Evolutionary conservation across 2,888 invertebrate species (phyloP), one percentile per base, ranked within the genome.

Genomic region (Cepaea hortensis): DNA sequence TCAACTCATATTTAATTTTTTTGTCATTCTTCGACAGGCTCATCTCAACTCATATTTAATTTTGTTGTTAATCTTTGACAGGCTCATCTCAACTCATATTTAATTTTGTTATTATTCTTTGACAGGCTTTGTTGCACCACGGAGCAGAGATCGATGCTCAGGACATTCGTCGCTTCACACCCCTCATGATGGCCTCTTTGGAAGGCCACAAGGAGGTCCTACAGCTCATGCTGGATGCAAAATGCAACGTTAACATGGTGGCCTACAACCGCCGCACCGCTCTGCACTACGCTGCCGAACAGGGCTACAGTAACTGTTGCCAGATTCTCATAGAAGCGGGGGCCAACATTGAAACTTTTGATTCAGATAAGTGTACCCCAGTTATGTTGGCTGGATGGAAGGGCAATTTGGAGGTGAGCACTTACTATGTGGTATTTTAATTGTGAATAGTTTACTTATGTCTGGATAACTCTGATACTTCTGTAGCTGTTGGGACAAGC

Each of bases 151-250:
- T 93, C 50, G 93, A 93, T 88, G 91, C 91, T 2, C 91, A 91
- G 80, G 94, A 94, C 88, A 93, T 93, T 61, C 91, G 93, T 9
- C 90, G 93, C 46, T 93, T 93, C 89, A 92, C 93, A 3, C 93
- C 94, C 3, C 88, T 94, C n/a, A 94, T 94, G 92, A 93, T 93
- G 92, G 93, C 94, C 6, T 91, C 93, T 2, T 89, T 92, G 83
- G 92, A 93, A 85, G 93, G 93, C 3, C 93, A 93, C 87, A 88
- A 89, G 1, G 89, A 90, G 50, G 91, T 92, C n/a, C 91, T 93
- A 9, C 88, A 89, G 61, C 89, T 92, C 23, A 89, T 93, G 62
- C 89, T 93, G 5, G 91, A 91, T 73, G 89, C 90, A 80, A 92
- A 92, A 83, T 92, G 93, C 86, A 92, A 93, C 87, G 91, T 93